Evolutionary conservation across 1,140 invertebrate genomes (phyloP), one percentile per base, ranked within the genome.

Genomic region (Spodoptera litura): DNA sequence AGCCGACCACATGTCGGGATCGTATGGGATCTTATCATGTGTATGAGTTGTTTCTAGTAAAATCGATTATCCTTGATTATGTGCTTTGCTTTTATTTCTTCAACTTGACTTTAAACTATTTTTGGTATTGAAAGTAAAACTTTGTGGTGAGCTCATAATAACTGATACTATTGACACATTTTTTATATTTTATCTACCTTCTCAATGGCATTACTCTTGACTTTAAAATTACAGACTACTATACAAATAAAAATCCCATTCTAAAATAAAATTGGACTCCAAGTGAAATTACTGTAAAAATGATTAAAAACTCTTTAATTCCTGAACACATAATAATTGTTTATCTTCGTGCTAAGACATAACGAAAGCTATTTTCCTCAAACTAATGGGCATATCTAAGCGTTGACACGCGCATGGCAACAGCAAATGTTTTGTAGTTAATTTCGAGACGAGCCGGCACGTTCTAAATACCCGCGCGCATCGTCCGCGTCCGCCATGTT

Each of bases 381-480:
- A 70, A 70, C 10, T 70, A 70, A 70, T 70, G 66, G 25, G 66
- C 66, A 70, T 70, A 53, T 70, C 66, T 70, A 51, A 70, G 66
- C 66, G 66, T 64, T 64, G 73, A 51, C 73, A 74, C 44, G 73
- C 73, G 49, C 58, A 64, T 75, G 20, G 73, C 73, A 75, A 75
- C 73, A 75, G 49, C 25, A 20, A 70, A 53, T 20, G 71, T 61
- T 49, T 53, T 31, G 58, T 62, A 75, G 58, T 75, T 52, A 75
- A 59, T 75, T 62, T 70, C 15, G 66, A 61, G 58, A 49, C 56
- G n/a, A n/a, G 49, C 49, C 59, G 56, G 44, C n/a, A 52, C 64
- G 66, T 71, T 71, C 64, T 62, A 61, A 61, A 71, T 78, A 38
- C 68, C 66, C 68, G 44, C 55, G 44, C 76, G 76, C 75, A 44